phyloP scores from a whole-genome alignment of 2,113 vertebrate species.

The Sphyrna mokarran region DNA sequence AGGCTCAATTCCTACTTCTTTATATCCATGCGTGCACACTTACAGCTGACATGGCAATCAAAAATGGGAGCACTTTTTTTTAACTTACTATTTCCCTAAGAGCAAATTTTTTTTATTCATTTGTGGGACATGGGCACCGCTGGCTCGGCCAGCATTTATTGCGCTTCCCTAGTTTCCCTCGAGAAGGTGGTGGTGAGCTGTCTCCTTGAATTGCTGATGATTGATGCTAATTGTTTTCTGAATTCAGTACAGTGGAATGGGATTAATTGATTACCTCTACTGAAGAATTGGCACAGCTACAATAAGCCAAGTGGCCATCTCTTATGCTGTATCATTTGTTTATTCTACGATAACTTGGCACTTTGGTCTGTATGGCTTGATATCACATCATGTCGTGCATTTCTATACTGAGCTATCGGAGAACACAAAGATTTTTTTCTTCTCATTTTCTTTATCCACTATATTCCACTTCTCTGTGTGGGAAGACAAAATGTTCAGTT shows the following conservation, averaged over 20 bases:
- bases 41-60: not conserved
- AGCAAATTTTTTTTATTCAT: not conserved
- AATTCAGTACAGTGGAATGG: not conserved
- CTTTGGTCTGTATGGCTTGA: not conserved
- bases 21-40: not conserved
- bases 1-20: not conserved
- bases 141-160: too few relatives aligned
- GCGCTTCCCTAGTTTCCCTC: too few relatives aligned
- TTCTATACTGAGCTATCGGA: not conserved
- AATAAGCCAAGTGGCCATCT: not conserved
- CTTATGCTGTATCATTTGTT: not conserved
- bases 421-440: not conserved
- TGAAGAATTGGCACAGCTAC: not conserved
- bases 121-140: too few relatives aligned
- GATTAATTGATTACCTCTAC: not conserved
- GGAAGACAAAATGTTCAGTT: not conserved
- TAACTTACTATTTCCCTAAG: not conserved
- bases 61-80: not conserved
- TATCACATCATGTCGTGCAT: not conserved
- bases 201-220: too few relatives aligned
- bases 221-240: not conserved
- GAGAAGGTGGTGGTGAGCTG: too few relatives aligned
- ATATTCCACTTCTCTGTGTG: not conserved
- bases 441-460: not conserved
- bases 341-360: not conserved